A percentile compares a stretch with the other conserved stretches of the same genome.
Conservation (phyloP, 2,797 vertebrate genomes). For the Arctocebus calabarensis region DNA sequence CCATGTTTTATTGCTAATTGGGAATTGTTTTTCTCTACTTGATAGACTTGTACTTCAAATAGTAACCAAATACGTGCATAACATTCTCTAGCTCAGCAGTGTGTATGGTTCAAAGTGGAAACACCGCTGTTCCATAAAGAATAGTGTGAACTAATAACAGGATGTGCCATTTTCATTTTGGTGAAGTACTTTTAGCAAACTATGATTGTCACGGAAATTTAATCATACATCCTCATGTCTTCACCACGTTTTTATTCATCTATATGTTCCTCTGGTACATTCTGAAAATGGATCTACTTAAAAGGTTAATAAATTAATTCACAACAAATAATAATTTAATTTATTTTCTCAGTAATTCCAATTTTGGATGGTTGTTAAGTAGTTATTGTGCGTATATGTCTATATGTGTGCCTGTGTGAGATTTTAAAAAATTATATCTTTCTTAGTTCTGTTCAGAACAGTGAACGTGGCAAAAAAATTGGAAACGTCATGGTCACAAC, state of each 20-base stretch:
- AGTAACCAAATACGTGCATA: conserved; percentile 57
- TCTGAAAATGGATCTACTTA: background rate
- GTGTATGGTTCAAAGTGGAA: conserved; percentile 55
- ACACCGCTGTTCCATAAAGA: conserved; percentile 44
- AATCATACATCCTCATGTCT: background rate
- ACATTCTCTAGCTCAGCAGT: conserved; percentile 48
- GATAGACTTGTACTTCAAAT: conserved; percentile 63
- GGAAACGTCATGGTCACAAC: conserved; percentile 97
- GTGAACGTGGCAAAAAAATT: conserved; percentile 97
- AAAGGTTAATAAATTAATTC: background rate
- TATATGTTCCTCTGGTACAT: background rate
- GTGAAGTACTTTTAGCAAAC: background rate
- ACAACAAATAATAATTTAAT: background rate
- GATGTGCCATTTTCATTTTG: conserved; percentile 43
- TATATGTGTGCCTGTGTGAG: background rate
- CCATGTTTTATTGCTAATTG: conserved; percentile 59
- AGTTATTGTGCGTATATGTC: background rate
- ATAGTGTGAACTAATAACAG: conserved; percentile 28
- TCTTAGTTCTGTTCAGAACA: conserved; percentile 97
- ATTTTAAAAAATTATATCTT: conserved; percentile 35
- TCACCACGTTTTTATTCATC: background rate
- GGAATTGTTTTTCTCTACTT: conserved; percentile 63
- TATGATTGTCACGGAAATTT: background rate
- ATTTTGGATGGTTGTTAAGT: background rate
- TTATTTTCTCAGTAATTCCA: background rate